Base-by-base conservation (phyloP, 2,797 vertebrate genomes). In the Pelochelys cantorii region DNA sequence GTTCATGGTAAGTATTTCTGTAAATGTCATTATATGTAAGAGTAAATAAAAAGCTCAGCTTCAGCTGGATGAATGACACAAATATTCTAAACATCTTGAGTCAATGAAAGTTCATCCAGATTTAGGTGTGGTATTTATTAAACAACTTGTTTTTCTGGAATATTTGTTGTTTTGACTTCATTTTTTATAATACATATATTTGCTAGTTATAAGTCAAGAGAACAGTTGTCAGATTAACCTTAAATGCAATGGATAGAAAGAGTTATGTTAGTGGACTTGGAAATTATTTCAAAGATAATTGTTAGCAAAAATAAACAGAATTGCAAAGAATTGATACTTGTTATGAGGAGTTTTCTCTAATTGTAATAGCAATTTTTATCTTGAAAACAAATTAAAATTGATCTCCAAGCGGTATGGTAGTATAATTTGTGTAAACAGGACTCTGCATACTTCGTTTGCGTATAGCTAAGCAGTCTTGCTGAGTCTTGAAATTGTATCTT, bases 101-200 rank as follows among this genome's bases (percentile, higher is more conserved):
- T 96, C 89, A 91, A 15, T 93, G 78, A 84, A 96, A 92, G 27
- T 93, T 97, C 59, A 93, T 1, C 54, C 68, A 89, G 56, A 78
- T 88, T 97, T 96, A 90, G 83, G 1, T 93, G 75, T 89, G 75
- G 75, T 85, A 80, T 82, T 95, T 96, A 53, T 85, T 95, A 93
- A 91, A 89, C 56, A 87, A 56, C 71, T 91, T 68, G 94, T 93
- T 71, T 91, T 71, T 92, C 74, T 93, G 86, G 85, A 77, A 75
- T 90, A 77, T 82, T 27, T 79, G 83, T 10, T 88, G 29, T 90
- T 96, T 95, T 95, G 25, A 90, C 82, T 94, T 93, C 31, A 18
- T 56, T 85, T 53, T 74, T 54, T 84, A 29, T 81, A 74, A 11
- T 86, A 81, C 77, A 34, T 91, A 31, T 7, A 31, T 94, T 90